A percentile compares a stretch with the other conserved stretches of the same genome.
Conservation (phyloP, 2,797 vertebrate genomes). For the Melanotaenia parkinsoni region DNA sequence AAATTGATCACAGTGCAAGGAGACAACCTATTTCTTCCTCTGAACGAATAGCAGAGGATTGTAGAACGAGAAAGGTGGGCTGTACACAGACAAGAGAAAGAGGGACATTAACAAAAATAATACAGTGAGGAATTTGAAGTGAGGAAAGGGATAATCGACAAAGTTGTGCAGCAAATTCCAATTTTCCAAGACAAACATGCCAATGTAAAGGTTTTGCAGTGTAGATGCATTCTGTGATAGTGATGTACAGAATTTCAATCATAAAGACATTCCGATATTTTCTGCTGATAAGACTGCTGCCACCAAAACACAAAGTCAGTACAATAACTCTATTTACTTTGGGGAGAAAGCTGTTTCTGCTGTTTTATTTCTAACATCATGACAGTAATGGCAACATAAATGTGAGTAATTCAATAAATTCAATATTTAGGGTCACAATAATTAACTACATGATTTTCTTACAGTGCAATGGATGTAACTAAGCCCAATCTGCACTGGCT, state of each 20-base stretch:
- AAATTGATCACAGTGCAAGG: slow-evolving; percentile 76
- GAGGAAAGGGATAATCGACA: slow-evolving; percentile 28
- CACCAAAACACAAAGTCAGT: slow-evolving; percentile 7
- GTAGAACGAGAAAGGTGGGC: slow-evolving; percentile 38
- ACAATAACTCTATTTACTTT: slow-evolving; percentile 24
- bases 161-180: slow-evolving; percentile 58
- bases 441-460: too few species aligned
- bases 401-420: not conserved
- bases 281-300: slow-evolving; percentile 25
- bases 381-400: not conserved
- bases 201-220: slow-evolving; percentile 65
- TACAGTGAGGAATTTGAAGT: slow-evolving; percentile 23
- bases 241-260: slow-evolving; percentile 52
- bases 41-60: slow-evolving; percentile 67
- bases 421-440: too few species aligned
- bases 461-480: too few species aligned
- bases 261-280: slow-evolving; percentile 39
- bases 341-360: slow-evolving; percentile 4
- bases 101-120: slow-evolving; percentile 14
- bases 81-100: slow-evolving; percentile 20
- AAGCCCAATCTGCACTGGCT: not conserved
- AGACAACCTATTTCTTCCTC: slow-evolving; percentile 75
- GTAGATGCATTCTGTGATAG: slow-evolving; percentile 68
- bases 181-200: slow-evolving; percentile 75
- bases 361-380: not conserved